These are phyloP conservation scores for Sinodicranocentrus sp. DNA, from an alignment of 2,888 invertebrate genomes.

Conservation along the genomic window DNA sequence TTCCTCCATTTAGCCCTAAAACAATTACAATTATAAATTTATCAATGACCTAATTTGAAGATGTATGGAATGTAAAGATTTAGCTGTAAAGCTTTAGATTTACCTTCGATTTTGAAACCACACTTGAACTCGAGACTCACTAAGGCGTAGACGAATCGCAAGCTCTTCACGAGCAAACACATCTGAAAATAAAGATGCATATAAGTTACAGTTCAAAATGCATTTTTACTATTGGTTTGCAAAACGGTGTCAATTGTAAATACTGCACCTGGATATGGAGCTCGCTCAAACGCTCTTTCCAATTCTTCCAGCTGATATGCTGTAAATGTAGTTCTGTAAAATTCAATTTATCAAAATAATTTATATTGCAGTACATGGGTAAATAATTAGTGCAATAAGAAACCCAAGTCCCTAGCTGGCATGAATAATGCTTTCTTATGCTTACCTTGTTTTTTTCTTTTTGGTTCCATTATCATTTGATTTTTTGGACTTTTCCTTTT, in stretches of 20 bases:
- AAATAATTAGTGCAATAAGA: too few species aligned
- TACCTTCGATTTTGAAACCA: slow-evolving; percentile 92
- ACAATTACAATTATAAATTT: too few species aligned
- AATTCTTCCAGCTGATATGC: slow-evolving; percentile 96
- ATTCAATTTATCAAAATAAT: slow-evolving; percentile 74
- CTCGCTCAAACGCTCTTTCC: slow-evolving; percentile 95
- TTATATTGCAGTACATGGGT: too few species aligned
- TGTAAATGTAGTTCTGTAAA: slow-evolving; percentile 94
- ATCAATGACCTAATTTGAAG: neutral
- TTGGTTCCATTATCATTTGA: slow-evolving; percentile 91
- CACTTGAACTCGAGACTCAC: slow-evolving; percentile 85
- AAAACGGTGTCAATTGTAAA: too few species aligned
- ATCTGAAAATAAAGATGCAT: slow-evolving; percentile 80
- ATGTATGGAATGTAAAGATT: neutral
- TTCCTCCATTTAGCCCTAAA: slow-evolving; percentile 94
- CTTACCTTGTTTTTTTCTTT: slow-evolving; percentile 96
- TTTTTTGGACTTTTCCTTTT: slow-evolving; percentile 82
- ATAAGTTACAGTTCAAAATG: neutral
- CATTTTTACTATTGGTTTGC: neutral
- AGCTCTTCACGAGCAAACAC: slow-evolving; percentile 96
- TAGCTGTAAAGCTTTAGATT: neutral
- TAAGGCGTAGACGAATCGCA: slow-evolving; percentile 92
- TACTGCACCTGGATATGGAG: slow-evolving; percentile 92
- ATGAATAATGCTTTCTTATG: too few species aligned
- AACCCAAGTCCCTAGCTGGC: too few species aligned